These are phyloP conservation scores for Drosophila nigricruria DNA, from an alignment of 2,888 invertebrate species.

Conservation along the genomic window DNA sequence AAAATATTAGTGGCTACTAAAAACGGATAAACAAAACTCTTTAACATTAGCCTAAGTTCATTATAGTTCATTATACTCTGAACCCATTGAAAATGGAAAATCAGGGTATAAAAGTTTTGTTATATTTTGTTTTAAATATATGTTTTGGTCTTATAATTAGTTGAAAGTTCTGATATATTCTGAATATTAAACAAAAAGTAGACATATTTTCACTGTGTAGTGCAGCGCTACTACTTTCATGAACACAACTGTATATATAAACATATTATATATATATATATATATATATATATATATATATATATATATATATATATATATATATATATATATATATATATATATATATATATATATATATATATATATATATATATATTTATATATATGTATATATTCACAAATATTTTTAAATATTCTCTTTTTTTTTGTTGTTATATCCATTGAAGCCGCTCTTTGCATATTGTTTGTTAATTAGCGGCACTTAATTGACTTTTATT, in stretches of 20 bases:
- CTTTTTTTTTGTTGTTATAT: not conserved
- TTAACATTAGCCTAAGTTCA: not conserved
- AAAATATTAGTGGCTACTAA: too few species aligned
- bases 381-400: not conserved
- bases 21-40: not conserved
- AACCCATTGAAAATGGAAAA: too few species aligned
- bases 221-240: not conserved
- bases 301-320: not conserved
- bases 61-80: too few species aligned
- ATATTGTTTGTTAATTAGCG: slow-evolving; percentile 64
- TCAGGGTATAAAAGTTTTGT: too few species aligned
- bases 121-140: too few species aligned
- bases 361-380: not conserved
- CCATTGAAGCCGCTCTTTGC: slow-evolving; percentile 33
- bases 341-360: not conserved
- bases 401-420: too few species aligned
- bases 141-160: too few species aligned
- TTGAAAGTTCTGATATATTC: too few species aligned
- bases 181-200: too few species aligned
- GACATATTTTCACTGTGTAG: too few species aligned
- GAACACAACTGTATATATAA: not conserved
- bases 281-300: too few species aligned
- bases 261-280: not conserved
- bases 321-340: not conserved
- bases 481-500: slow-evolving; percentile 67